Base-by-base conservation (phyloP, 2,797 vertebrate genomes). In the Cichlasoma orientale region DNA sequence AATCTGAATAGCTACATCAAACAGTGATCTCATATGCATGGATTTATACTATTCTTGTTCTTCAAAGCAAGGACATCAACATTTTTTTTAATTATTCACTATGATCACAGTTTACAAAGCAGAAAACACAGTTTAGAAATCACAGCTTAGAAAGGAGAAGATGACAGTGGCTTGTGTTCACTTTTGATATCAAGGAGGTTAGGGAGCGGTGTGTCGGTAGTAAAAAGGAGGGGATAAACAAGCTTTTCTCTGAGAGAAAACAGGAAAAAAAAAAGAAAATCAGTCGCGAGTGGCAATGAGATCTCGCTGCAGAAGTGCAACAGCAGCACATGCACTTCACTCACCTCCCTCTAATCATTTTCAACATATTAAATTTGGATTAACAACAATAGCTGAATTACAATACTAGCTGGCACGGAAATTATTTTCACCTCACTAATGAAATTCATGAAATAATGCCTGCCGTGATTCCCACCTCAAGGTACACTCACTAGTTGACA, bases 341-440 rank as follows among this genome's bases (percentile, higher is more conserved):
- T 79, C 36, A 58, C 50, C 14, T 21, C 85, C 78, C 73, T 74
- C 54, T 86, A 92, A 92, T 93, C 83, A 87, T 84, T 90, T 82
- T 78, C 80, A 92, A 90, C 83, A 90, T 91, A 93, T 93, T 93
- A 92, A 90, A 94, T 92, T 88, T 91, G 90, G 89, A 93, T 93
- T 93, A 92, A 90, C 86, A 90, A 90, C 89, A 91, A 93, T 82
- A 78, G 88, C 79, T 74, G 80, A 90, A 90, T 92, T 90, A 92
- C 83, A 93, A 86, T 86, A 77, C 78, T 72, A 55, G 82, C 82
- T 89, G 90, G 85, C 76, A 79, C 86, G 89, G 88, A 93, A 93
- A 94, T 92, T 84, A 90, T 93, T 91, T 89, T 91, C 81, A 84
- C 85, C 80, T 88, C 83, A 25, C 87, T 93, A 93, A 94, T 93